Base-by-base conservation (phyloP, 2,113 vertebrate genomes). In the Uria aalge region DNA sequence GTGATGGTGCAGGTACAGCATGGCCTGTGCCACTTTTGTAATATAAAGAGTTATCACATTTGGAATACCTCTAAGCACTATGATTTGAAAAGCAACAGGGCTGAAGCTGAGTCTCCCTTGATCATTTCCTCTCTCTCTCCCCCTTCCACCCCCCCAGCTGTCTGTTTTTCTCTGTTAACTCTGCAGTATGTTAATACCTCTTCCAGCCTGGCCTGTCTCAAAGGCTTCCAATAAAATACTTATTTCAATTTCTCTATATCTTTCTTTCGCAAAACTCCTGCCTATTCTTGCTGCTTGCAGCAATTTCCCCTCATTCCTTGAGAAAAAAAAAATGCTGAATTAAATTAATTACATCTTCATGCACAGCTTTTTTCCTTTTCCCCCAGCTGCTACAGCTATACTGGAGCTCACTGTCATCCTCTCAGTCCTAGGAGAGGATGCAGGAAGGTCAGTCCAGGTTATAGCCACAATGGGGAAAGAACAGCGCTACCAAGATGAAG, bases 1-100 rank as follows among this genome's bases (percentile, higher is more conserved):
- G 8, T 6, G 3, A 29, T 4, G 24, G 14, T 45, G 19, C 21
- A 36, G 0, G 0, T 6, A 38, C 21, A 74, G 29, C 22, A 40
- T 7, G 13, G 47, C 8, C 48, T 1, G 0, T 29, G 26, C 24
- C 29, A 13, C 75, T 38, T 57, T 0, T 15, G 15, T 3, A 21
- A 12, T 1, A 8, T 1, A 4, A 38, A 40, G 32, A 26, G 7
- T 32, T 55, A 13, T 2, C 19, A 11, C 20, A 4, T 32, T 16
- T 45, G 6, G 12, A 64, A 68, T 30, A 19, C 6, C 20, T 85
- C 40, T 24, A 12, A 60, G 29, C 1, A 19, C 34, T 43, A 29
- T 2, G 19, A 45, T 30, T 27, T 36, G n/a, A 43, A 79, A 67
- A 82, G 30, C 48, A 69, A 50, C 3, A 22, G 56, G 30, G 40